Evolutionary conservation across 1,140 invertebrate species (phyloP).

Genomic region (Mizuhopecten yessoensis): DNA sequence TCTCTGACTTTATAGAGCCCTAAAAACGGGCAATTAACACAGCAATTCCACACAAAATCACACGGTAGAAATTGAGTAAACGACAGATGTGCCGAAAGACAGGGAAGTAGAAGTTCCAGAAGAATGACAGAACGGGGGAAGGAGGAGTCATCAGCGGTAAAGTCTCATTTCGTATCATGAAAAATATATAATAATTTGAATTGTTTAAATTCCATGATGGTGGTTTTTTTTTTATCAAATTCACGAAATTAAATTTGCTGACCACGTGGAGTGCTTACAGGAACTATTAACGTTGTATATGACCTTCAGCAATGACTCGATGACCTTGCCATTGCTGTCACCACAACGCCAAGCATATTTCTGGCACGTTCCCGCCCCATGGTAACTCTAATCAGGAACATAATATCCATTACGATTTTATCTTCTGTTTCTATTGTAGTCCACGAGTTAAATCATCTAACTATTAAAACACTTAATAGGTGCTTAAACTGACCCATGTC

Average conservation of each 20-base stretch:
- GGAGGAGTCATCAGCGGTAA: too few relatives aligned
- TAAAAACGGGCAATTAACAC: too few relatives aligned
- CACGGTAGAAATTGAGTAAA: too few relatives aligned
- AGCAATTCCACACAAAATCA: too few relatives aligned
- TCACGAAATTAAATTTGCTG: neutral
- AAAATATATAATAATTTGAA: too few relatives aligned
- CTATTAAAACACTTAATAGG: constrained; percentile 35
- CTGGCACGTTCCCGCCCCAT: neutral
- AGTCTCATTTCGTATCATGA: too few relatives aligned
- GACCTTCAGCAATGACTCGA: neutral
- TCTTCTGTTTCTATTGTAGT: neutral
- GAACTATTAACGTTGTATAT: neutral
- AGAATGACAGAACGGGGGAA: too few relatives aligned
- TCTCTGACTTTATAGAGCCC: too few relatives aligned
- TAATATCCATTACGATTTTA: constrained; percentile 17
- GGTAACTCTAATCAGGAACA: neutral
- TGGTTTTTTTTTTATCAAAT: too few relatives aligned
- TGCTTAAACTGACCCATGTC: constrained; percentile 12
- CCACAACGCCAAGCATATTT: neutral
- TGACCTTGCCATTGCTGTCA: neutral
- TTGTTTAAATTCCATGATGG: too few relatives aligned
- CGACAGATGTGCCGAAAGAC: too few relatives aligned
- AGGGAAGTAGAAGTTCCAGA: too few relatives aligned
- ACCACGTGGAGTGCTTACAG: neutral
- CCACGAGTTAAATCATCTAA: constrained; percentile 29